Conservation (phyloP, 1,140 invertebrate genomes). For the Antheraea pernyi region DNA sequence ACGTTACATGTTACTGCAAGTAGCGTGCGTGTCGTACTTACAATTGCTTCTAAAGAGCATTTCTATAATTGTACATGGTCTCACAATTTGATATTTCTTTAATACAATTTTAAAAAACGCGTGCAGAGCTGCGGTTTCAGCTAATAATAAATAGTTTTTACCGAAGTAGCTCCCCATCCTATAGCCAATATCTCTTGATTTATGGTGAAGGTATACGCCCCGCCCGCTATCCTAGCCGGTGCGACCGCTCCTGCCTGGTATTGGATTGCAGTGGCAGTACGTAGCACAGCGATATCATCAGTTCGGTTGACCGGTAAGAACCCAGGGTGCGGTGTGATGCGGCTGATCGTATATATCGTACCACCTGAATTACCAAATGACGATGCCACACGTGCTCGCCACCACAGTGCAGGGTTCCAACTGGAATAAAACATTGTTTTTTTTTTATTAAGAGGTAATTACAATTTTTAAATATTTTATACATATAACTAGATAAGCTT, state of each 20-base stretch:
- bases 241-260: conserved; percentile 29
- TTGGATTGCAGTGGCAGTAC: conserved; percentile 55
- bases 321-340: conserved; percentile 69
- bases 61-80: too few relatives aligned
- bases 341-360: conserved; percentile 43
- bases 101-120: too few relatives aligned
- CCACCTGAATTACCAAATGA: conserved; percentile 37
- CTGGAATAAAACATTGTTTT: conserved; percentile 27
- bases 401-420: conserved; percentile 28
- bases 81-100: too few relatives aligned
- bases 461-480: too few relatives aligned
- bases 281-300: conserved; percentile 82
- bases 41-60: too few relatives aligned
- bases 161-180: conserved; percentile 53
- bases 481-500: too few relatives aligned
- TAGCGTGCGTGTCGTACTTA: too few relatives aligned
- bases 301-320: conserved; percentile 79
- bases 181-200: conserved; percentile 43
- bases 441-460: too few relatives aligned
- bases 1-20: too few relatives aligned
- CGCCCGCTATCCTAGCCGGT: conserved; percentile 41
- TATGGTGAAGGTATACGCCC: conserved; percentile 26
- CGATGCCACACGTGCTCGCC: conserved; percentile 54
- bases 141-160: conserved; percentile 20
- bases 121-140: too few relatives aligned